Evolutionary conservation across 2,888 invertebrate species (phyloP), one percentile per base, ranked within the genome.

Genomic region (Leucozona laternaria): DNA sequence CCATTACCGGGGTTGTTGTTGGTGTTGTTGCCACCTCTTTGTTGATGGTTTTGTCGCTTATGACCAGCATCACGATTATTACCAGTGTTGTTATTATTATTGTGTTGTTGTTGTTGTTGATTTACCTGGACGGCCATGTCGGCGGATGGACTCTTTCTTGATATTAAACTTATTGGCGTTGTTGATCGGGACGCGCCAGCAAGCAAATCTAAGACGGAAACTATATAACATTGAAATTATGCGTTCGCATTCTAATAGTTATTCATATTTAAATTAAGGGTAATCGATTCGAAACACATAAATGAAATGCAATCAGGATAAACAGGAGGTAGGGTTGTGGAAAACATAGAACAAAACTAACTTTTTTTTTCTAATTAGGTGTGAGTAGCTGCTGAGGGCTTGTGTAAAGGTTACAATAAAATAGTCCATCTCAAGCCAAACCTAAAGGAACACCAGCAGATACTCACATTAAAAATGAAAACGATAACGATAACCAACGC

Each of bases 111-210:
- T 87, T 90, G 90, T 73, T 90, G 91, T 88, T 90, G 90, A 88
- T 90, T 90, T 45, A 94, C 96, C 93, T 97, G 97, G 58, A 96
- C 95, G 88, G 96, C 96, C 93, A 97, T 96, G 92, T 98, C 98
- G 89, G 95, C 95, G 2, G 97, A 97, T 70, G 97, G 97, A 89
- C 97, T 97, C 93, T 97, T 97, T 90, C 97, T 94, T 88, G 95
- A 95, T 45, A 94, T 93, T 45, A 95, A 93, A 84, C 96, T 95
- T 7, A 96, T 96, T 11, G 97, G 97, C 1, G 97, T 97, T 77
- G 96, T 96, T 71, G 97, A 96, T 75, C 97, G 94, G n/a, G 96
- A 97, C 55, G 94, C 93, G 90, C 93, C 93, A 89, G 93, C 92
- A 88, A 93, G 91, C 91, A 93, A 93, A 90, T 93, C 93, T 92